Percentiles rank a stretch among this genome's conserved stretches.
Evolutionary conservation across 2,888 invertebrate genomes (phyloP).

Genomic region (Metacarcinus magister): DNA sequence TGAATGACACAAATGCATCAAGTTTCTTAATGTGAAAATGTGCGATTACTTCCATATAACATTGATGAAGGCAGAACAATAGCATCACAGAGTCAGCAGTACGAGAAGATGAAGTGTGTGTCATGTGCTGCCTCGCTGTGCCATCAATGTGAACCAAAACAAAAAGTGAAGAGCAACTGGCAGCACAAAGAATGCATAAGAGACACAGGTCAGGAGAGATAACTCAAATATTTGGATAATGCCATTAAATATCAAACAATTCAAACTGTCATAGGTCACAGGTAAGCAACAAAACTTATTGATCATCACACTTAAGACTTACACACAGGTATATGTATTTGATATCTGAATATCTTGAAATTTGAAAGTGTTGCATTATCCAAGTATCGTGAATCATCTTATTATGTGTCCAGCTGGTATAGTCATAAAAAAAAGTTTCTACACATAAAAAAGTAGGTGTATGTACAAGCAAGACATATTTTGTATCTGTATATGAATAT

Average conservation of each 20-base stretch:
- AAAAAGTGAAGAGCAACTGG: background rate
- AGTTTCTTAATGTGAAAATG: background rate
- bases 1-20: background rate
- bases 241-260: background rate
- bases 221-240: background rate
- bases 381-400: conserved; percentile 1
- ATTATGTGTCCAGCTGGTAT: background rate
- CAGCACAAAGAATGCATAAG: conserved; percentile 3
- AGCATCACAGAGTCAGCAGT: background rate
- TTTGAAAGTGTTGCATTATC: conserved; percentile 40
- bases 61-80: background rate
- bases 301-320: background rate
- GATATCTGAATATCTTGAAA: background rate
- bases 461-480: conserved; percentile 70
- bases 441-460: conserved; percentile 60
- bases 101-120: background rate
- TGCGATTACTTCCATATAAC: background rate
- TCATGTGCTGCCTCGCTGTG: background rate
- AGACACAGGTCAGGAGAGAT: background rate
- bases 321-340: background rate
- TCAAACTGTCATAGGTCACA: background rate
- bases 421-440: conserved; percentile 58
- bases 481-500: conserved; percentile 52
- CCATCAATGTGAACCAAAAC: background rate
- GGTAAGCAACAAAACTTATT: background rate